Evolutionary conservation across 1,140 invertebrate species (phyloP).

Genomic region (Heliconius hewitsoni): DNA sequence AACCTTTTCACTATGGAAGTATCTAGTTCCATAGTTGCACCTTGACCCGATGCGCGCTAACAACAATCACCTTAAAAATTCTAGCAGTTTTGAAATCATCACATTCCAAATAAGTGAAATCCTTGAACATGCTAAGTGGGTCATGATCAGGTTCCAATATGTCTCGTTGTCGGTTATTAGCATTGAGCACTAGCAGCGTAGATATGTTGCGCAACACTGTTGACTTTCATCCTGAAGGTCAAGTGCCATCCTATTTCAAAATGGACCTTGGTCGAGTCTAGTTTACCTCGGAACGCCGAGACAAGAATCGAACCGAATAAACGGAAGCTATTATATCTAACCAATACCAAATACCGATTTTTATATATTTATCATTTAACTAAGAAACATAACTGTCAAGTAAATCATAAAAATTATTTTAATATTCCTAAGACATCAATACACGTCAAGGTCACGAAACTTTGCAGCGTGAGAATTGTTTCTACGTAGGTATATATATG

Average conservation of each 20-base stretch:
- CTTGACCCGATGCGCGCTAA: conserved; percentile 57
- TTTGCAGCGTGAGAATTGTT: conserved; percentile 74
- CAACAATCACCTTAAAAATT: conserved; percentile 73
- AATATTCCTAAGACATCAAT: background rate
- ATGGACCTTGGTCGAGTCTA: conserved; percentile 74
- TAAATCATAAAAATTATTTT: background rate
- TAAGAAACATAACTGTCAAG: conserved; percentile 27
- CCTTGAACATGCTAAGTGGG: conserved; percentile 78
- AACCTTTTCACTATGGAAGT: background rate
- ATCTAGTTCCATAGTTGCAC: background rate
- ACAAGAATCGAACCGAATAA: conserved; percentile 58
- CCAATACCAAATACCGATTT: conserved; percentile 49
- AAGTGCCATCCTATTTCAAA: conserved; percentile 81
- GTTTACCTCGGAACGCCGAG: conserved; percentile 69
- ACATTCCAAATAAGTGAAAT: conserved; percentile 80
- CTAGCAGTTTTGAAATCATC: conserved; percentile 76
- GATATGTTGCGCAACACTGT: conserved; percentile 75
- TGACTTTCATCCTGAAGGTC: conserved; percentile 81
- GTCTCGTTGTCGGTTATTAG: conserved; percentile 74
- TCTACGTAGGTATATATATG: conserved; percentile 62
- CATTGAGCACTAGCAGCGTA: conserved; percentile 67
- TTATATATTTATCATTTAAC: background rate
- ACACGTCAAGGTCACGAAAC: conserved; percentile 70
- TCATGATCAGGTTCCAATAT: conserved; percentile 78
- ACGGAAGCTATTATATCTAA: conserved; percentile 66